Evolutionary conservation across 2,113 vertebrate species (phyloP).

Genomic region (Megalops atlanticus): DNA sequence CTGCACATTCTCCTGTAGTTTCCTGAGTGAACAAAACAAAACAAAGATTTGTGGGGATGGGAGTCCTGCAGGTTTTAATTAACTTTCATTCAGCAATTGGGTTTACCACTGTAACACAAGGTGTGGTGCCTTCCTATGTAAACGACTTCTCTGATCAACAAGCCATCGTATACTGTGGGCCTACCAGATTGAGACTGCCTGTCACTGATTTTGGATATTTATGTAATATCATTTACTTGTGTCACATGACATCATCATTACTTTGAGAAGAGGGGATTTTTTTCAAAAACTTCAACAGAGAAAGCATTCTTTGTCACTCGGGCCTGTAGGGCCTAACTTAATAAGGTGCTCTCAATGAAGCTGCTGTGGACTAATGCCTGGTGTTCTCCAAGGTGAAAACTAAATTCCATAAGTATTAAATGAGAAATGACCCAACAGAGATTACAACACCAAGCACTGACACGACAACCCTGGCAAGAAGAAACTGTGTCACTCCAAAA

Average conservation of each 20-base stretch:
- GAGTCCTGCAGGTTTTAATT: not conserved
- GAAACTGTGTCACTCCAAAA: no score
- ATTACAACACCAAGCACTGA: not conserved
- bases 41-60: not conserved
- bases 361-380: slow-evolving; percentile 9
- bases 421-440: not conserved
- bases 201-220: not conserved
- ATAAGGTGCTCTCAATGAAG: slow-evolving; percentile 2
- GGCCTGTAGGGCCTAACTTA: slow-evolving; percentile 3
- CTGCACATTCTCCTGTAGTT: slow-evolving; percentile 73
- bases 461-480: not conserved
- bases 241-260: not conserved
- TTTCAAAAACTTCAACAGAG: not conserved
- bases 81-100: not conserved
- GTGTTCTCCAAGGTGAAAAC: slow-evolving; percentile 16
- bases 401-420: not conserved
- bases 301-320: not conserved
- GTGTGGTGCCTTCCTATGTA: not conserved
- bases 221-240: not conserved
- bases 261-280: not conserved
- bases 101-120: not conserved
- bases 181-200: not conserved
- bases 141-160: no score
- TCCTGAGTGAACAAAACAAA: slow-evolving; percentile 57
- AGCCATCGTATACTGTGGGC: not conserved